Conservation (phyloP, 2,797 vertebrate genomes). For the Onychomys torridus region DNA sequence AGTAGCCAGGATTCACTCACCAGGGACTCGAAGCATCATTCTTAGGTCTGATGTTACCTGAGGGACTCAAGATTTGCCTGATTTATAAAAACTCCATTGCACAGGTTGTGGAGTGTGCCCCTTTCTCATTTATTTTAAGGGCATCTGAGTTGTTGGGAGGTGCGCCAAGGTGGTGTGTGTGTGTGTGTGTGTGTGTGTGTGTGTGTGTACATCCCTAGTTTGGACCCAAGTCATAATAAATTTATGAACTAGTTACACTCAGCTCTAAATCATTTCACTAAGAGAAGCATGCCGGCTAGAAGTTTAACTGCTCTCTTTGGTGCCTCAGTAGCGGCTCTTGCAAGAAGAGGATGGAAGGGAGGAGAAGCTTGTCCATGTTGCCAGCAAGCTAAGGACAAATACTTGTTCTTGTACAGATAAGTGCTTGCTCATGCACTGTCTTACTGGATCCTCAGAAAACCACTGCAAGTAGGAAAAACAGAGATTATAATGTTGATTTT, state of each 20-base stretch:
- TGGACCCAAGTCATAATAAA: constrained; percentile 74
- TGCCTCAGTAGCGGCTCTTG: not conserved
- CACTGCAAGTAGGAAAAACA: not conserved
- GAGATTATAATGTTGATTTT: not conserved
- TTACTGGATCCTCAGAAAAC: constrained; percentile 14
- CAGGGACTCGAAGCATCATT: not conserved
- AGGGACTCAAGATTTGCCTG: constrained; percentile 63
- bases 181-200: constrained; percentile 33
- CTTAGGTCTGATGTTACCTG: constrained; percentile 44
- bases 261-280: constrained; percentile 72
- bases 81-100: constrained; percentile 60
- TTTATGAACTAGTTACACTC: constrained; percentile 62
- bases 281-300: constrained; percentile 34
- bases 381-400: not conserved
- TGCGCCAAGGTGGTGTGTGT: not conserved
- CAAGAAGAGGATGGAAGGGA: not conserved
- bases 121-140: constrained; percentile 66
- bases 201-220: constrained; percentile 48
- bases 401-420: not conserved
- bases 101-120: constrained; percentile 2
- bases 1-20: not conserved
- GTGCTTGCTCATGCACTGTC: not conserved
- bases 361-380: not conserved
- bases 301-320: constrained; percentile 50
- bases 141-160: constrained; percentile 56